Base-by-base conservation (phyloP, 2,888 invertebrate species). In the Trichogramma dendrolimi region DNA sequence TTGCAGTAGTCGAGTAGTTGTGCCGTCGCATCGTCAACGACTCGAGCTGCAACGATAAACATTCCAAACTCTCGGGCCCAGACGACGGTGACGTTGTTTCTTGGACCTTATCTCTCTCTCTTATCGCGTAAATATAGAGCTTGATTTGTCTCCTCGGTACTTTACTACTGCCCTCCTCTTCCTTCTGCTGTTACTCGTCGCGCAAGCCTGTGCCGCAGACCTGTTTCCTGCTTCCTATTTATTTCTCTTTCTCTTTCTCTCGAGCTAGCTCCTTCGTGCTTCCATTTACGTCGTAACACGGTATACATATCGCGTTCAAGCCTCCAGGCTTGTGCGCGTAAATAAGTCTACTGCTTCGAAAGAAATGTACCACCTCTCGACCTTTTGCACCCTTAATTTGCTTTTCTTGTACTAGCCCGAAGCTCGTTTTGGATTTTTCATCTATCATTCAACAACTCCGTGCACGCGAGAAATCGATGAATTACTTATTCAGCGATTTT, bases 51-150 rank as follows among this genome's bases (percentile, higher is more conserved):
- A 41, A 46, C 58, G 55, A 63, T 63, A 61, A 64, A 64, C 60
- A 61, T 58, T 60, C 60, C 63, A 63, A 63, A 60, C 60, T 62
- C 62, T 27, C 14, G 51, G 52, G 49, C 47, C 11, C 6, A n/a
- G 40, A 10, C 50, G 63, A 57, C 55, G 51, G 41, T 42, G 42
- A 55, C n/a, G 51, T 55, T 52, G 62, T 62, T 58, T 43, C 47
- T 6, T 41, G 51, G 50, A 42, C 58, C 55, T 55, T 59, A 59
- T 55, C n/a, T 14, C 64, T 64, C 27, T 64, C 61, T 64, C 64
- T 58, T 64, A 61, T 61, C 57, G 44, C 51, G 47, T n/a, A 27
- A 27, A 27, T 8, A 40, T 27, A 57, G 58, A 63, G 63, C 58
- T 63, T 27, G 27, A 27, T 60, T 60, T 60, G 58, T 55, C 46